A percentile compares a stretch with the other conserved stretches of the same genome.
Evolutionary conservation across 2,113 vertebrate genomes (phyloP).

Genomic region (Pterocles orientalis): DNA sequence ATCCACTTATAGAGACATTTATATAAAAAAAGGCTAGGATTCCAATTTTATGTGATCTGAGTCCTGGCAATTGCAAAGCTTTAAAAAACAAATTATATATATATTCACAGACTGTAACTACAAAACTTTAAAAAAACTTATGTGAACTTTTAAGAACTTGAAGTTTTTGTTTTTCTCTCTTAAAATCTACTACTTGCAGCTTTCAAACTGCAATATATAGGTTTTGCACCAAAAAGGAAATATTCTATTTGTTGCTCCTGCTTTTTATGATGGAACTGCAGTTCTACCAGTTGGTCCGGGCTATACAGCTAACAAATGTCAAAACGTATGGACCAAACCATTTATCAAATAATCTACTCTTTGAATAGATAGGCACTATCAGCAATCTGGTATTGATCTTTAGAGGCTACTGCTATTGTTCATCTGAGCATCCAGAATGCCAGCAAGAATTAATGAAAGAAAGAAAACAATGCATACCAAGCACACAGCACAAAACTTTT

Average conservation of each 20-base stretch:
- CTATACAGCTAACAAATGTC: constrained; percentile 86
- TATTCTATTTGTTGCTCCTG: constrained; percentile 57
- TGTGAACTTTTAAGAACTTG: not conserved
- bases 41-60: not conserved
- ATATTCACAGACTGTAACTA: not conserved
- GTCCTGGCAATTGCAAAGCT: not conserved
- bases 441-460: constrained; percentile 97
- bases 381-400: constrained; percentile 99
- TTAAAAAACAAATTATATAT: not conserved
- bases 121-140: not conserved
- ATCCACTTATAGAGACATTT: not conserved
- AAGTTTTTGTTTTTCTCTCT: not conserved
- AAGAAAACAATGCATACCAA: constrained; percentile 95
- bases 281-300: constrained; percentile 73
- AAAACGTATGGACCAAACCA: constrained; percentile 88
- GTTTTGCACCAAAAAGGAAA: constrained; percentile 59
- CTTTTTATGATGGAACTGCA: constrained; percentile 61
- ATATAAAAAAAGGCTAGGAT: not conserved
- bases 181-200: constrained; percentile 23
- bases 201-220: constrained; percentile 9
- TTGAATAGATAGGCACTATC: constrained; percentile 97
- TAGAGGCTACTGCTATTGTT: constrained; percentile 92
- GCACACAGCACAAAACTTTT: constrained; percentile 71
- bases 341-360: constrained; percentile 99
- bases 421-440: constrained; percentile 89